Conservation (phyloP, 2,888 invertebrate genomes). For the Oscheius myriophilus region DNA sequence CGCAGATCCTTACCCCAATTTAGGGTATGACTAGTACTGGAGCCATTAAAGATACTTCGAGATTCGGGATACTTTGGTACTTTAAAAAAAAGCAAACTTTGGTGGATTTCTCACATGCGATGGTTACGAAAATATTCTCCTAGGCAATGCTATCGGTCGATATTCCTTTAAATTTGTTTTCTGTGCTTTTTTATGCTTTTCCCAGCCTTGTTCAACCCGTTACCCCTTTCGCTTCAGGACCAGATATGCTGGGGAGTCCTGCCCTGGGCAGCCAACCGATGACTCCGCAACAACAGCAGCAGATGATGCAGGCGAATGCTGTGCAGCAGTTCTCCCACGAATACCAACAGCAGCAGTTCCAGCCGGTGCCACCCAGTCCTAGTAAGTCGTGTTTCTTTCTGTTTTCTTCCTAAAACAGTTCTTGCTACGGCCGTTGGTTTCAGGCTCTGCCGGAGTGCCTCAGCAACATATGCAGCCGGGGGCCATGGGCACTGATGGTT, state of each 20-base stretch:
- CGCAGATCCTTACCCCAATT: too few species aligned
- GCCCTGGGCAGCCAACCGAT: slow-evolving; percentile 38
- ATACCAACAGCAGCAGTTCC: slow-evolving; percentile 23
- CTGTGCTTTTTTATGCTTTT: too few species aligned
- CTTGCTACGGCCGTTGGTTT: not conserved
- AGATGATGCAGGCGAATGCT: slow-evolving; percentile 30
- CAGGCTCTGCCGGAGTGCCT: slow-evolving; percentile 9
- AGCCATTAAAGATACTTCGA: too few species aligned
- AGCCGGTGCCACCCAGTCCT: slow-evolving; percentile 20
- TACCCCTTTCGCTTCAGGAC: slow-evolving; percentile 2
- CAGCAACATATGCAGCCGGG: slow-evolving; percentile 10
- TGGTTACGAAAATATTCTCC: too few species aligned
- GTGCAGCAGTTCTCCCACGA: slow-evolving; percentile 9
- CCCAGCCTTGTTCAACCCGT: not conserved
- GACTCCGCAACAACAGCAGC: slow-evolving; percentile 36
- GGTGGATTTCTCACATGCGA: too few species aligned
- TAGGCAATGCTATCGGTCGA: too few species aligned
- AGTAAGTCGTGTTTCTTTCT: slow-evolving; percentile 3
- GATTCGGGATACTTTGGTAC: too few species aligned
- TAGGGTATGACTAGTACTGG: too few species aligned
- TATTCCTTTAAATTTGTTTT: too few species aligned
- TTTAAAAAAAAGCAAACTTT: too few species aligned
- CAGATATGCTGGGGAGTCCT: slow-evolving; percentile 32
- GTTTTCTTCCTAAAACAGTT: not conserved
- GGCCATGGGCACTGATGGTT: not conserved